Conservation (phyloP, 1,140 invertebrate species). For the Rhopalosiphum padi region DNA sequence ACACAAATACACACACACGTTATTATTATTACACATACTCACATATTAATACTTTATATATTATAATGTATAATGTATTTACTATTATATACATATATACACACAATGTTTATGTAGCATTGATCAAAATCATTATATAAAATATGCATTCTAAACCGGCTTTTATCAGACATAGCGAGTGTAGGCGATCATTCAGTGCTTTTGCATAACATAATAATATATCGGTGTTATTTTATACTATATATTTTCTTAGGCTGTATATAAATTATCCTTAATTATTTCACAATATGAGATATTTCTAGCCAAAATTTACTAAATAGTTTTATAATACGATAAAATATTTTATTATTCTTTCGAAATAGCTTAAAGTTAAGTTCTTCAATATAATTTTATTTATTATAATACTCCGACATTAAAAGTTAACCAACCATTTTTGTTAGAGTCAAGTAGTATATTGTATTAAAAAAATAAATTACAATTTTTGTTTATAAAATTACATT, state of each 20-base stretch:
- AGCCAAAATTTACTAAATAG: neutral
- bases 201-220: conserved; percentile 12
- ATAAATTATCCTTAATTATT: neutral
- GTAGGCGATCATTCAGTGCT: neutral
- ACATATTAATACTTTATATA: neutral
- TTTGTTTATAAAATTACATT: no score
- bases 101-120: neutral
- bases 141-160: conserved; percentile 41
- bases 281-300: neutral
- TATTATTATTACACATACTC: neutral
- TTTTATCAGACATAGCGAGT: conserved; percentile 14
- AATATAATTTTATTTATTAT: neutral
- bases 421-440: neutral
- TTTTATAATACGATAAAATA: neutral
- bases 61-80: neutral
- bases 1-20: neutral
- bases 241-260: neutral
- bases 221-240: neutral
- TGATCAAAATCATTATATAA: conserved; percentile 14
- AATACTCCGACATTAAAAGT: neutral
- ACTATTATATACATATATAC: neutral
- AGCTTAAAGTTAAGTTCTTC: neutral
- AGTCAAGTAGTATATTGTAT: neutral
- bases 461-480: neutral
- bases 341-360: neutral